Evolutionary conservation across 2,797 vertebrate genomes (phyloP).

Genomic region (Eulemur albifrons): DNA sequence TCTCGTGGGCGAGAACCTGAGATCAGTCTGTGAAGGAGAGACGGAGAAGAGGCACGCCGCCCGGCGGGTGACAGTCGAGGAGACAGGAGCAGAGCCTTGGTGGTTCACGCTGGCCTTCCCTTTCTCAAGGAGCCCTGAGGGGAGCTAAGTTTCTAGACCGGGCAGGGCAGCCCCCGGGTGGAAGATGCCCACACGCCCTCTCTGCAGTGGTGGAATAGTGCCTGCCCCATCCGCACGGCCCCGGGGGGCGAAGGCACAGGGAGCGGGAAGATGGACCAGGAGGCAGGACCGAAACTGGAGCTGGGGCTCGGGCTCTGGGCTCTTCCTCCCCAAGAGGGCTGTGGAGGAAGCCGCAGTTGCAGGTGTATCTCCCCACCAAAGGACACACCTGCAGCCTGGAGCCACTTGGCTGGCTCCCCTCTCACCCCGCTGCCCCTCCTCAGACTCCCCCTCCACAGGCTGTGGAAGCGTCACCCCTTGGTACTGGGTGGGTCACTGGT

Average conservation of each 20-base stretch:
- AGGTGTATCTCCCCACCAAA: not conserved
- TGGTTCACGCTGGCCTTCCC: fast-evolving
- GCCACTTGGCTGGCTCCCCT: not conserved
- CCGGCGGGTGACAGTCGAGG: not conserved
- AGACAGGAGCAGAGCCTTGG: not conserved
- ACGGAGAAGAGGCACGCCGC: not conserved
- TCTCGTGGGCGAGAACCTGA: not conserved
- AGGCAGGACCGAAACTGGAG: not conserved
- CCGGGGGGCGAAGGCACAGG: not conserved
- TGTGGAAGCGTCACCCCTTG: slow-evolving; percentile 77
- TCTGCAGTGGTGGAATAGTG: not conserved
- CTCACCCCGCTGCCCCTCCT: not conserved
- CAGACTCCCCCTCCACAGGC: slow-evolving; percentile 57
- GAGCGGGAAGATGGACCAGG: not conserved
- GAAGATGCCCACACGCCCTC: not conserved
- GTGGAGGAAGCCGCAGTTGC: not conserved
- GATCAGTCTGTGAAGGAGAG: not conserved
- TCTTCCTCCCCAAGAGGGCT: not conserved
- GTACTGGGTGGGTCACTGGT: slow-evolving; percentile 90
- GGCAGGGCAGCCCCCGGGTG: not conserved
- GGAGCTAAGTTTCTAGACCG: not conserved
- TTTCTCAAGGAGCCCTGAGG: not conserved
- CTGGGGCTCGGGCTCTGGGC: not conserved
- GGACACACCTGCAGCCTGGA: not conserved
- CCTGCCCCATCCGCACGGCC: not conserved